These are phyloP conservation scores for Enteromius argenteus DNA, from an alignment of 2,797 vertebrate genomes.

Conservation along the genomic window DNA sequence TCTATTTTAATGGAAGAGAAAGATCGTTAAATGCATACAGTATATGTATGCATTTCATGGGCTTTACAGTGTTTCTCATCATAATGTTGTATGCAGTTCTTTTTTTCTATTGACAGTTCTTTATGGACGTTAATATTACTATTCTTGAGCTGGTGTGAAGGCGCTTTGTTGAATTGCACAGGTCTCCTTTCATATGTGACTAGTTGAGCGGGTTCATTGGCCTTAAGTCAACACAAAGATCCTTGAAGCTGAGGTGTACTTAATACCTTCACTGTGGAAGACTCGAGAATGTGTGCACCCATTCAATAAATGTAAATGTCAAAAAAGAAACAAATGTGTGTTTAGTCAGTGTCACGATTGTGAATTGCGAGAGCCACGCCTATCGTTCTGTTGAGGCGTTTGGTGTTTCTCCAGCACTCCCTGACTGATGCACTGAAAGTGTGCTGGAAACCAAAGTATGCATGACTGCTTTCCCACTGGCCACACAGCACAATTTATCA, in stretches of 20 bases:
- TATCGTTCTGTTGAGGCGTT: background rate
- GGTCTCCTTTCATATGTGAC: conserved; percentile 32
- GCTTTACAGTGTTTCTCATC: background rate
- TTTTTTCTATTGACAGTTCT: background rate
- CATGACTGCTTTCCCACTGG: background rate
- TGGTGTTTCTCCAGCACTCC: conserved; percentile 9
- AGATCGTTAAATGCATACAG: background rate
- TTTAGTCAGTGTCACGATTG: conserved; percentile 18
- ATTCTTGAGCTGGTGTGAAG: conserved; percentile 22
- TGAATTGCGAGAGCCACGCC: conserved; percentile 19
- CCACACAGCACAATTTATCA: background rate
- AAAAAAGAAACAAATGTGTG: conserved; percentile 25
- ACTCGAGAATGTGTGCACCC: conserved; percentile 43
- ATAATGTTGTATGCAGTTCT: background rate
- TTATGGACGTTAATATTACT: background rate
- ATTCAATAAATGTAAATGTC: conserved; percentile 67
- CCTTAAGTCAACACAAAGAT: conserved; percentile 60
- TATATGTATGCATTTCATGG: background rate
- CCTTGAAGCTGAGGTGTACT: conserved; percentile 46
- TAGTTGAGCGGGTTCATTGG: conserved; percentile 49
- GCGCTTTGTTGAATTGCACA: conserved; percentile 24
- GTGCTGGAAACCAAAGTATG: conserved; percentile 16
- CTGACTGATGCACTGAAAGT: conserved; percentile 7
- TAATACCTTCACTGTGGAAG: conserved; percentile 39
- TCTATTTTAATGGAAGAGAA: background rate